Evolutionary conservation across 1,140 invertebrate species (phyloP).

Genomic region (Armadillidium nasatum): DNA sequence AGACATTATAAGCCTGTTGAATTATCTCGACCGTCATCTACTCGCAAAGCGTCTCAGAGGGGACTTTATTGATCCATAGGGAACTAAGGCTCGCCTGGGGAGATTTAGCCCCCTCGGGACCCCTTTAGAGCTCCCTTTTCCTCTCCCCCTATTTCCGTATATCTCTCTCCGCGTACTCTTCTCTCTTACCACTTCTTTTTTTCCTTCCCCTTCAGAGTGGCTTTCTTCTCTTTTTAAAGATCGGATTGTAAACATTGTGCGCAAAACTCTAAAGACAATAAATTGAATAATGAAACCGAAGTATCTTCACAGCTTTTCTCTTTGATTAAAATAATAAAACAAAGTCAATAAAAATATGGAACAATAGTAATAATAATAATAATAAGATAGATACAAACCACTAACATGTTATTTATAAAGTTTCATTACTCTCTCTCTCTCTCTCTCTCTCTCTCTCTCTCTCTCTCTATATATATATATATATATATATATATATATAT

Average conservation of each 20-base stretch:
- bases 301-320: no score
- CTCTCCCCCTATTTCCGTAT: background rate
- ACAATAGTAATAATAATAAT: no score
- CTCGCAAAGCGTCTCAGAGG: conserved; percentile 6
- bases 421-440: no score
- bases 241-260: background rate
- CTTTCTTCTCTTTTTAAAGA: background rate
- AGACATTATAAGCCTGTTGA: background rate
- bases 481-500: no score
- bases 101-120: conserved; percentile 7
- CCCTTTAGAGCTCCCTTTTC: background rate
- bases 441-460: no score
- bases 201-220: background rate
- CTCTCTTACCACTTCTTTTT: background rate
- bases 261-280: background rate
- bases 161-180: background rate
- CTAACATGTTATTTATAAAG: no score
- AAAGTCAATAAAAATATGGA: no score
- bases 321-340: no score
- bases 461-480: no score
- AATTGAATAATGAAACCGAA: background rate
- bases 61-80: conserved; percentile 7
- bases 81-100: conserved; percentile 9
- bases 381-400: no score
- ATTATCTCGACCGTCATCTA: background rate